phyloP scores from a whole-genome alignment of 2,888 invertebrate genomes.

The Incurvaria masculella region DNA sequence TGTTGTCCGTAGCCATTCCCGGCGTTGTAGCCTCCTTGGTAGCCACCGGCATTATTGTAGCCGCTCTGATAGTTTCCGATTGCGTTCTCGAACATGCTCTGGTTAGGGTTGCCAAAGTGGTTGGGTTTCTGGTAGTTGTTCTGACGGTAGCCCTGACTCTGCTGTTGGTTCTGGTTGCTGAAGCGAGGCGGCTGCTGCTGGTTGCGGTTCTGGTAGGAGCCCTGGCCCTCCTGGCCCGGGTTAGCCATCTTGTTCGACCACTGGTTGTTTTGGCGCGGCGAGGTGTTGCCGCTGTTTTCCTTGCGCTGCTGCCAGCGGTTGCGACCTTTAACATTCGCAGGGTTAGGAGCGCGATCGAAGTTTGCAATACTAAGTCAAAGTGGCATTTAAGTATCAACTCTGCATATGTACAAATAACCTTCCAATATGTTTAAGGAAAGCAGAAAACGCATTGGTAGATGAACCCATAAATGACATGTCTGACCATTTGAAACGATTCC shows the following conservation, averaged over 20 bases:
- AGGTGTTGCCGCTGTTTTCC: conserved; percentile 48
- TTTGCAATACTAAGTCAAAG: too few species aligned
- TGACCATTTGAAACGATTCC: too few species aligned
- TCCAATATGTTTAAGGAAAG: too few species aligned
- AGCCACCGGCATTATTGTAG: conserved; percentile 38
- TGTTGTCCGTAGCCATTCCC: conserved; percentile 45
- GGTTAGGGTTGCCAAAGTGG: conserved; percentile 18
- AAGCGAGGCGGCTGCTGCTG: conserved; percentile 49
- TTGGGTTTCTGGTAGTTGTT: conserved; percentile 42
- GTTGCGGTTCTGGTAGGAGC: conserved; percentile 34
- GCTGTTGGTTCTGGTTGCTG: conserved; percentile 40
- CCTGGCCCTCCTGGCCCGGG: conserved; percentile 30
- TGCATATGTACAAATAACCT: too few species aligned
- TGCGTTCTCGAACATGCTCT: conserved; percentile 55
- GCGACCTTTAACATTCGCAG: too few species aligned
- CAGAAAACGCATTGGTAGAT: too few species aligned
- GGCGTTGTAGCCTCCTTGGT: conserved; percentile 49
- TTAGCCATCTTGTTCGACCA: conserved; percentile 51
- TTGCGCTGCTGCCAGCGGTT: conserved; percentile 63
- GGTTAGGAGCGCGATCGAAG: too few species aligned
- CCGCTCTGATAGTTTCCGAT: conserved; percentile 57
- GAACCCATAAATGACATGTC: too few species aligned
- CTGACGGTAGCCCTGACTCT: conserved; percentile 41
- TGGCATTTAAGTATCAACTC: too few species aligned
- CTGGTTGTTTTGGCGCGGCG: conserved; percentile 52